These are phyloP conservation scores for Bugula neritina DNA, from an alignment of 2,888 invertebrate genomes.

Conservation along the genomic window DNA sequence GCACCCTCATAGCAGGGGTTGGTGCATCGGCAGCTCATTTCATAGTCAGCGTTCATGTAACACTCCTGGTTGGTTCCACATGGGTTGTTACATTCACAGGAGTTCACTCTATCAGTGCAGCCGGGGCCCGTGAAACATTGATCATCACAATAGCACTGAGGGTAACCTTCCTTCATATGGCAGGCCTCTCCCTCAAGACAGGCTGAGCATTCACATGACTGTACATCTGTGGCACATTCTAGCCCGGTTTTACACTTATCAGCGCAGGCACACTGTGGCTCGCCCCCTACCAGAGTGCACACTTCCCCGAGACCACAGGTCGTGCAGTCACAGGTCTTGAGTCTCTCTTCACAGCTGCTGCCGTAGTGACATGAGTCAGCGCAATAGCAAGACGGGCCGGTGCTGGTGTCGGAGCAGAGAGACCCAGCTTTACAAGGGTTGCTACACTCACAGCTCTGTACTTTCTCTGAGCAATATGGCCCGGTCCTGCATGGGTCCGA, in stretches of 20 bases:
- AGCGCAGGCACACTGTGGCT: not conserved
- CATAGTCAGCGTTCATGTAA: not conserved
- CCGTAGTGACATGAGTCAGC: not conserved
- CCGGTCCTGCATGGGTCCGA: conserved; percentile 18
- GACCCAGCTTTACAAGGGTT: not conserved
- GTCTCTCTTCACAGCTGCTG: not conserved
- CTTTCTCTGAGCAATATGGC: not conserved
- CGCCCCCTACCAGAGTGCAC: not conserved
- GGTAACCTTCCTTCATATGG: not conserved
- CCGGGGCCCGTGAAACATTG: not conserved
- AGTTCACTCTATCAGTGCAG: not conserved
- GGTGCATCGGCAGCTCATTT: conserved; percentile 13
- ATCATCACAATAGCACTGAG: not conserved
- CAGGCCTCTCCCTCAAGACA: conserved; percentile 19
- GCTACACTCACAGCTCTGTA: conserved; percentile 5
- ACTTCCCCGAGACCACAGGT: not conserved
- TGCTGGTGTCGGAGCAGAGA: not conserved
- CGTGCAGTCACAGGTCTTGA: conserved; percentile 19
- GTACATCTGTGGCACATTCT: not conserved
- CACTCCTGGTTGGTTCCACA: conserved; percentile 7
- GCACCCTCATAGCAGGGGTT: not conserved
- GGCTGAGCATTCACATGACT: not conserved
- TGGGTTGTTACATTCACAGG: conserved; percentile 23
- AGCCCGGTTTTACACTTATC: conserved; percentile 12
- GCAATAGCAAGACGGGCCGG: not conserved